Percentiles rank a stretch among this genome's conserved stretches.
These are phyloP conservation scores for Pseudocheirus occidentalis DNA, from an alignment of 2,797 vertebrate genomes.

Conservation along the genomic window DNA sequence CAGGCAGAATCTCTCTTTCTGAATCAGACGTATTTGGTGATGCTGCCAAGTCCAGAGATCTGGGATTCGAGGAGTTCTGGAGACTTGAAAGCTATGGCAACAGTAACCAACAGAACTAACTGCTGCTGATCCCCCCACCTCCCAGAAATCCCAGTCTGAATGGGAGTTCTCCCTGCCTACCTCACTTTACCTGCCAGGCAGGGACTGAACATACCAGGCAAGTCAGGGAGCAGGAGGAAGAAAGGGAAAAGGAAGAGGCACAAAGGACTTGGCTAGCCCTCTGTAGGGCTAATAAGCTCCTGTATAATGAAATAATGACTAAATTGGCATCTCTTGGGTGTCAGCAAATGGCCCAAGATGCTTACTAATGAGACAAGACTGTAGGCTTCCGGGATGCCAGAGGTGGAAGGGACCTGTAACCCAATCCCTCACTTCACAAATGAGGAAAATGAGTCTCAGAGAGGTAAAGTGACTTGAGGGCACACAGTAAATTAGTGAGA, in stretches of 20 bases:
- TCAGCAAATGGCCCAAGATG: neutral
- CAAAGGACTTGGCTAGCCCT: neutral
- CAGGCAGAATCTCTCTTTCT: slow-evolving; percentile 30
- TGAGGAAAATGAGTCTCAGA: neutral
- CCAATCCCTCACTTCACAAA: neutral
- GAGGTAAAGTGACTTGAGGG: neutral
- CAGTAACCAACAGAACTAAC: neutral
- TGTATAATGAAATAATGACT: neutral
- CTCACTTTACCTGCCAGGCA: neutral
- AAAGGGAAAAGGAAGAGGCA: neutral
- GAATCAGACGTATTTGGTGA: neutral
- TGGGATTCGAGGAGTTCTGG: neutral
- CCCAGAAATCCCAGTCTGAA: neutral
- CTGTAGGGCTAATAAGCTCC: neutral
- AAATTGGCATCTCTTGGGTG: neutral
- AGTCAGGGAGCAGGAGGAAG: neutral
- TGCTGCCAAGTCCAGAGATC: neutral
- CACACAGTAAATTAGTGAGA: neutral
- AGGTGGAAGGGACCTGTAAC: neutral
- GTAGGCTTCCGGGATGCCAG: neutral
- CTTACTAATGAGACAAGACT: neutral
- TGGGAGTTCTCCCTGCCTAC: neutral
- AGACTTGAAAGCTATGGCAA: neutral
- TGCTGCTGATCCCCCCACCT: neutral
- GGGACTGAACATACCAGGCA: neutral